phyloP scores from a whole-genome alignment of 2,888 invertebrate species.

The Malthinus seriepunctatus region DNA sequence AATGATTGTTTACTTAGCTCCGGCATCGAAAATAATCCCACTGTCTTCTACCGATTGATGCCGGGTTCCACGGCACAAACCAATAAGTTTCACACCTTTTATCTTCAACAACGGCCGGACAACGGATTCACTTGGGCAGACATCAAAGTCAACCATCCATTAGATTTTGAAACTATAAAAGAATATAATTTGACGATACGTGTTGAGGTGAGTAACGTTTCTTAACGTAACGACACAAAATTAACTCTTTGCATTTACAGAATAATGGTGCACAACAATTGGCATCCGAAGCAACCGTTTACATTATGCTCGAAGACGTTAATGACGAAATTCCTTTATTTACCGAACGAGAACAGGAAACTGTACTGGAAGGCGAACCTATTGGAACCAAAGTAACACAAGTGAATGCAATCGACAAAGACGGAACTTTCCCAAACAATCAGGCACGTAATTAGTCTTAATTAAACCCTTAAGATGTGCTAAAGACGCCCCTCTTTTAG shows the following conservation, averaged over 20 bases:
- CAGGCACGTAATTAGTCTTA: conserved; percentile 63
- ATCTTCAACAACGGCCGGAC: conserved; percentile 91
- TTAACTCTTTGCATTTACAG: conserved; percentile 56
- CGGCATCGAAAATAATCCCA: conserved; percentile 94
- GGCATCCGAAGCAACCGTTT: conserved; percentile 92
- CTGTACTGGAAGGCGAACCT: conserved; percentile 92
- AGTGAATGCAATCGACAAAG: conserved; percentile 95
- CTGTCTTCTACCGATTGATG: conserved; percentile 94
- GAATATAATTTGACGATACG: conserved; percentile 95
- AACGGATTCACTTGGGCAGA: conserved; percentile 95
- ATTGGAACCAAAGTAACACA: conserved; percentile 94
- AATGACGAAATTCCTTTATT: conserved; percentile 97
- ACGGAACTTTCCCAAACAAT: conserved; percentile 93
- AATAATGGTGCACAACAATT: conserved; percentile 95
- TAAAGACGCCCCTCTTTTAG: conserved; percentile 56
- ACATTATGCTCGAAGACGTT: conserved; percentile 92
- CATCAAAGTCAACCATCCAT: conserved; percentile 93
- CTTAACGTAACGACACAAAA: background rate
- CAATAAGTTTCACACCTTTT: conserved; percentile 94
- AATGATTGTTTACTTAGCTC: conserved; percentile 66
- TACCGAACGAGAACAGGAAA: conserved; percentile 93
- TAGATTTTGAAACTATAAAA: conserved; percentile 93
- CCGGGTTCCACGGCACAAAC: conserved; percentile 95
- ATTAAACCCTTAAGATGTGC: conserved; percentile 1
- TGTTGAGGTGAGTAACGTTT: conserved; percentile 74